A percentile compares a stretch with the other conserved stretches of the same genome.
Conservation (phyloP, 2,113 vertebrate genomes). For the Oxygymnocypris stewartii region DNA sequence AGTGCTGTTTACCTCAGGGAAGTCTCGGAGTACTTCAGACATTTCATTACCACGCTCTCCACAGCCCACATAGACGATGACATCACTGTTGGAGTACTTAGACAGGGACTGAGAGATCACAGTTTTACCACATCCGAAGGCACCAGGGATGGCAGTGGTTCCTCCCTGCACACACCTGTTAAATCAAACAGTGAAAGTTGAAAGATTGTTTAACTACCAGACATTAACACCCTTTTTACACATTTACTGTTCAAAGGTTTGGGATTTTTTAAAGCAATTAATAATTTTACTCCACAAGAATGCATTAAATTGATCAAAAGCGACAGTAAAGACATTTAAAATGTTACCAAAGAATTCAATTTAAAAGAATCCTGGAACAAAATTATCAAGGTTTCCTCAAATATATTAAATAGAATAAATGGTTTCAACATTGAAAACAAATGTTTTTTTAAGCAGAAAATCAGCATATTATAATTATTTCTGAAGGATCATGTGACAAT, state of each 20-base stretch:
- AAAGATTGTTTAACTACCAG: background rate
- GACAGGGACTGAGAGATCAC: conserved; percentile 98
- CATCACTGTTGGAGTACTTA: conserved; percentile 97
- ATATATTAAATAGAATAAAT: background rate
- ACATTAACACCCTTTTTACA: background rate
- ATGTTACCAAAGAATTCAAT: background rate
- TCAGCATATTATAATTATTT: too few relatives aligned
- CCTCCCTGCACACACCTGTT: conserved; percentile 97
- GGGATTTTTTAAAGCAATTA: background rate
- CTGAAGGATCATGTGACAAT: background rate
- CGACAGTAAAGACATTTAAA: background rate
- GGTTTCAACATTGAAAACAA: too few relatives aligned
- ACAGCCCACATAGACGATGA: conserved; percentile 96
- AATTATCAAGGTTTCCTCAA: background rate
- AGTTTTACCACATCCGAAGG: conserved; percentile 96
- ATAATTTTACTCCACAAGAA: background rate
- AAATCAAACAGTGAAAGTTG: background rate
- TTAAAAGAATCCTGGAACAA: background rate
- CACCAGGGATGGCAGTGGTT: conserved; percentile 95
- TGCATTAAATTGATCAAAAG: background rate
- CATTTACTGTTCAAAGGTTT: background rate
- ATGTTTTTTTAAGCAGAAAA: too few relatives aligned
- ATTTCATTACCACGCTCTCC: conserved; percentile 98
- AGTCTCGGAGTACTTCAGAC: conserved; percentile 97
- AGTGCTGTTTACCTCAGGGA: conserved; percentile 86